These are phyloP conservation scores for Conchocele bisecta DNA, from an alignment of 2,888 invertebrate genomes.

Conservation along the genomic window DNA sequence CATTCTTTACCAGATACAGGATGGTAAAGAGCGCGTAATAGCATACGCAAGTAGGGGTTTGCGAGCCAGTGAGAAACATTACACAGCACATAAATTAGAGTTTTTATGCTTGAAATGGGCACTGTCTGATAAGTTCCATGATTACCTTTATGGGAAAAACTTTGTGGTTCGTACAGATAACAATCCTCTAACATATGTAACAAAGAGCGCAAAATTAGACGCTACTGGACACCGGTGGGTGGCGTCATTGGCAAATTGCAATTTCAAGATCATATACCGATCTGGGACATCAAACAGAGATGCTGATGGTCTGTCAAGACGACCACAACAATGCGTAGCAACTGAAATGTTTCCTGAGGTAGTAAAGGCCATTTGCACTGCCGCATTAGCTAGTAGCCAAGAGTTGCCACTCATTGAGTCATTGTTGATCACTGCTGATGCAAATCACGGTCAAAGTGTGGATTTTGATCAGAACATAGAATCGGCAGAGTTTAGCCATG, in stretches of 20 bases:
- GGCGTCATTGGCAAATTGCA: background rate
- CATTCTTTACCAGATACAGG: background rate
- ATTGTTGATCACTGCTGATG: too few species aligned
- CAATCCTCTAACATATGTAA: constrained; percentile 34
- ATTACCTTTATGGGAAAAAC: constrained; percentile 20
- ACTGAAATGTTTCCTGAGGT: background rate
- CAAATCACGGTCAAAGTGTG: too few species aligned
- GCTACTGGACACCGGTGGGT: constrained; percentile 28
- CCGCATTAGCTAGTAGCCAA: too few species aligned
- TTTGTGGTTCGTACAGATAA: constrained; percentile 25
- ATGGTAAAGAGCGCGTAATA: background rate
- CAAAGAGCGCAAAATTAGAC: constrained; percentile 26
- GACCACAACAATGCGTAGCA: background rate
- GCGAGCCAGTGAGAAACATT: background rate
- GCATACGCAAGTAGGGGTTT: constrained; percentile 8
- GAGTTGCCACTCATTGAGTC: too few species aligned
- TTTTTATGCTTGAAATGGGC: constrained; percentile 33
- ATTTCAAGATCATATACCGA: background rate
- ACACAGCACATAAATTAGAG: constrained; percentile 25
- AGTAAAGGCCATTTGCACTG: background rate
- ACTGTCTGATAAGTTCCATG: constrained; percentile 23
- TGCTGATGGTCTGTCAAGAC: constrained; percentile 11
- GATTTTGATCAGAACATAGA: too few species aligned
- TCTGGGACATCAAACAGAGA: background rate
- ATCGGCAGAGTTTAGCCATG: background rate